Evolutionary conservation across 2,113 vertebrate genomes (phyloP), one percentile per base, ranked within the genome.

Genomic region (Lontra canadensis): DNA sequence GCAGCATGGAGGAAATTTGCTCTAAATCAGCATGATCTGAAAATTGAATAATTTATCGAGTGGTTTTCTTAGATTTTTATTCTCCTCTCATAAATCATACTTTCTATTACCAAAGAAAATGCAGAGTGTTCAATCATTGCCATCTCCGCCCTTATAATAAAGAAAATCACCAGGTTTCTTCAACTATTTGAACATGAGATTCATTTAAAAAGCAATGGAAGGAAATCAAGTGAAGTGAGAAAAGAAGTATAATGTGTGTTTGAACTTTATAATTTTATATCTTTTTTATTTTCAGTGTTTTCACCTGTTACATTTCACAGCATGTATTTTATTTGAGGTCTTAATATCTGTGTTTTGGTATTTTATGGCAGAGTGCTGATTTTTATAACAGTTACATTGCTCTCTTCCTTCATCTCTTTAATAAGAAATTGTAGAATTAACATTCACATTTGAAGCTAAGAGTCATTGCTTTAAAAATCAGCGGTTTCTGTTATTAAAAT

Each of bases 401-500:
- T 42, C 42, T 94, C 82, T 85, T 76, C 94, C 82, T 85, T 76
- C 95, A 82, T 96, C 59, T 74, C 2, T 94, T 95, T 74, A 73
- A 79, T 92, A 65, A 95, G 59, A 83, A 97, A 96, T 93, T 86
- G 7, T 63, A 26, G 74, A 94, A 73, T 82, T 95, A 96, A 96
- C 95, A 96, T 31, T 95, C 6, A 74, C 57, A 91, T 86, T 61
- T 90, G 42, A 95, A 63, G 26, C n/a, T 42, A 88, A 96, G 91
- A 94, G 92, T 82, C 5, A 90, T 81, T 73, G 55, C 88, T 98
- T 97, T 96, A 92, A 88, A 92, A 92, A 97, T 91, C n/a, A 97
- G 63, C 14, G 44, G 59, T 96, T 97, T 97, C 94, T 87, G 61
- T 93, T 98, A 98, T 98, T 97, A 98, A 96, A 96, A 97, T 97